phyloP scores from a whole-genome alignment of 2,113 vertebrate species.

The Riparia riparia region DNA sequence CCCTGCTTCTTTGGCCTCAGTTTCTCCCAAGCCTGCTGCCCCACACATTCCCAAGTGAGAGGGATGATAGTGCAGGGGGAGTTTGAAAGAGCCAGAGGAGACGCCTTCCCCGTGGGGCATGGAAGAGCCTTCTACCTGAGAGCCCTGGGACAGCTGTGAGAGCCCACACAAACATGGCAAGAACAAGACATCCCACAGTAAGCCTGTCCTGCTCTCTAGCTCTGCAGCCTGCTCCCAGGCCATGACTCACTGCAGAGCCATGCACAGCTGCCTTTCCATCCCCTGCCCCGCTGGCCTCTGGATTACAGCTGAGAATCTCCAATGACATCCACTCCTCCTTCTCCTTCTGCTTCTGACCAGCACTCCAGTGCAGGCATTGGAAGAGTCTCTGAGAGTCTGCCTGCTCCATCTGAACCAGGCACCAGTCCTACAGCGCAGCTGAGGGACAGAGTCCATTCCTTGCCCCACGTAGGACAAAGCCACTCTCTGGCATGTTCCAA shows the following conservation, averaged over 20 bases:
- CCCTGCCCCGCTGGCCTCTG: neutral
- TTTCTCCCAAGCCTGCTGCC: neutral
- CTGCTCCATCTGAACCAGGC: neutral
- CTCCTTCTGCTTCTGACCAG: neutral
- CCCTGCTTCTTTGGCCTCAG: neutral
- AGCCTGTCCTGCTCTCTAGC: neutral
- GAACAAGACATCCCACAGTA: neutral
- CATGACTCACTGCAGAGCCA: constrained; percentile 29
- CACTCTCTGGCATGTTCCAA: neutral
- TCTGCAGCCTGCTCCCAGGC: neutral
- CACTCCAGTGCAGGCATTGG: neutral
- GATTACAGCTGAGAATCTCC: neutral
- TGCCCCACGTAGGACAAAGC: rapidly evolving
- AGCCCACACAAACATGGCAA: neutral
- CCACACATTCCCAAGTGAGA: neutral
- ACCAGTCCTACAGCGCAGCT: neutral
- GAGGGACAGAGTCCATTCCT: neutral
- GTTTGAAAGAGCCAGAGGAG: neutral
- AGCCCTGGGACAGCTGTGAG: neutral
- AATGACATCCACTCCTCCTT: neutral
- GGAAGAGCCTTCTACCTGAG: neutral
- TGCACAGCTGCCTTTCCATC: constrained; percentile 1
- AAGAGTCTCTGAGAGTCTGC: neutral
- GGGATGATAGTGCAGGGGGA: neutral
- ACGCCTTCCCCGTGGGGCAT: neutral